Evolutionary conservation across 2,113 vertebrate species (phyloP).

Genomic region (Seriola aureovittata): DNA sequence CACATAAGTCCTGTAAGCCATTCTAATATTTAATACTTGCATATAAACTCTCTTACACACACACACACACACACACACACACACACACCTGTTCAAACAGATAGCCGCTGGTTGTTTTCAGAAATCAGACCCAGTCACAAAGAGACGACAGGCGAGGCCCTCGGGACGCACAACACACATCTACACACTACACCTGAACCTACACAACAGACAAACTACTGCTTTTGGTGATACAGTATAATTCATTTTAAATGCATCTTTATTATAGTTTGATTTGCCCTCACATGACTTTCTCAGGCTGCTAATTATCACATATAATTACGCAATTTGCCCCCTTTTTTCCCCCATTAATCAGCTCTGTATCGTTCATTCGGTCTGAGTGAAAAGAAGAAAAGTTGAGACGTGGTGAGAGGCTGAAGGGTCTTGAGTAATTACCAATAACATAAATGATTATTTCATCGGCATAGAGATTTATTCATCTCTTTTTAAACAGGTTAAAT

Average conservation of each 20-base stretch:
- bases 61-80: constrained; percentile 8
- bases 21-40: neutral
- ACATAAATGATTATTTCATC: constrained; percentile 14
- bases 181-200: neutral
- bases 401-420: neutral
- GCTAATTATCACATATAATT: constrained; percentile 33
- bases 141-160: constrained; percentile 46
- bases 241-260: constrained; percentile 33
- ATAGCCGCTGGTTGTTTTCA: constrained; percentile 33
- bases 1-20: constrained; percentile 19
- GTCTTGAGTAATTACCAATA: constrained; percentile 9
- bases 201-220: neutral
- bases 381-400: neutral
- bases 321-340: neutral
- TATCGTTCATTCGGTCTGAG: neutral
- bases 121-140: constrained; percentile 56
- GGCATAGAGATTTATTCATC: neutral
- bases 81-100: constrained; percentile 16
- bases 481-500: neutral
- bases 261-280: neutral
- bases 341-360: neutral
- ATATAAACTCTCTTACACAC: neutral
- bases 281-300: constrained; percentile 30
- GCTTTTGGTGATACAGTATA: neutral
- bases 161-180: constrained; percentile 48